These are phyloP conservation scores for Sphaerophoria rueppellii DNA, from an alignment of 2,888 invertebrate species.

Conservation along the genomic window DNA sequence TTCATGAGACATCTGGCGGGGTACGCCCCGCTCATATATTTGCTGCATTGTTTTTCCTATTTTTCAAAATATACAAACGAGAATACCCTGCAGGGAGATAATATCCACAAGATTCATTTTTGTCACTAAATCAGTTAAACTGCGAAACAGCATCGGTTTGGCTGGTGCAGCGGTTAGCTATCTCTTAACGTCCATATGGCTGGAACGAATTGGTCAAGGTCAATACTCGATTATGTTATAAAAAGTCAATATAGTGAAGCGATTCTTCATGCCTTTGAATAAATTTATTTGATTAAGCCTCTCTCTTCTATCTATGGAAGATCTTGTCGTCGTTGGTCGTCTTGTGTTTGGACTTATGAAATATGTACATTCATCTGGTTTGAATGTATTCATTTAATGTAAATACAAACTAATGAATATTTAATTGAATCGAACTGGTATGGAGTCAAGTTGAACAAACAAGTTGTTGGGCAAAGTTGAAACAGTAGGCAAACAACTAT, in stretches of 20 bases:
- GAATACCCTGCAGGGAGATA: constrained; percentile 27
- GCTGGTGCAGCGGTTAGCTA: constrained; percentile 18
- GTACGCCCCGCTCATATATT: constrained; percentile 16
- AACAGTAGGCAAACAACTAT: constrained; percentile 34
- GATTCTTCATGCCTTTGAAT: constrained; percentile 61
- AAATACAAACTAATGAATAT: constrained; percentile 66
- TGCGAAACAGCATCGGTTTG: neutral
- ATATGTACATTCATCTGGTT: constrained; percentile 8
- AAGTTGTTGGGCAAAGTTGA: constrained; percentile 26
- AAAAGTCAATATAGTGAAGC: neutral
- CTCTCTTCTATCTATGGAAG: neutral
- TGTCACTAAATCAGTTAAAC: constrained; percentile 12
- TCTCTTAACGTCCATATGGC: constrained; percentile 31
- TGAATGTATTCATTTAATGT: constrained; percentile 47
- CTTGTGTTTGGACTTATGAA: constrained; percentile 41
- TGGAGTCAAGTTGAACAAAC: constrained; percentile 28
- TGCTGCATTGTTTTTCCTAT: neutral
- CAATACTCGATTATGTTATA: constrained; percentile 65
- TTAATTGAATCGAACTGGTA: constrained; percentile 64
- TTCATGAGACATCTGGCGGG: neutral
- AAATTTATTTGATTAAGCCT: constrained; percentile 53
- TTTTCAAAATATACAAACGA: neutral
- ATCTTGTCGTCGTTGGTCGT: constrained; percentile 4
- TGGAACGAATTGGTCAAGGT: constrained; percentile 70
- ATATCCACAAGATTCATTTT: constrained; percentile 38